Conservation (phyloP, 1,140 invertebrate genomes). For the Psilanteris sp. region DNA sequence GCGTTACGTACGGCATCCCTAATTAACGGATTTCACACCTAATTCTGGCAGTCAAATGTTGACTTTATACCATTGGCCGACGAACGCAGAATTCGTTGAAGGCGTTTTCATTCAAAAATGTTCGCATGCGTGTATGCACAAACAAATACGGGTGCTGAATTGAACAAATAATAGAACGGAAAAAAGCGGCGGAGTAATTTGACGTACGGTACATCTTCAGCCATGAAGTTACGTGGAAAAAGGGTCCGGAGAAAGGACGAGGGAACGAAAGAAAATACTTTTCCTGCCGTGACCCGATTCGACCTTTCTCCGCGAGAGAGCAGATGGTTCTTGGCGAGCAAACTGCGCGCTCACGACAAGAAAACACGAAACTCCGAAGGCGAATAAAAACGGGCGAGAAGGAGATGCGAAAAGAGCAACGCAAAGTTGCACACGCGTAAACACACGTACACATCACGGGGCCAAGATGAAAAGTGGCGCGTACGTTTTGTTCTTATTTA, state of each 20-base stretch:
- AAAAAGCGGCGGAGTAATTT: constrained; percentile 38
- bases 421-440: constrained; percentile 11
- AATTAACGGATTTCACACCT: too few relatives aligned
- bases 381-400: constrained; percentile 30
- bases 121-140: background rate
- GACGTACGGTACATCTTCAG: constrained; percentile 48
- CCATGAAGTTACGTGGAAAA: constrained; percentile 35
- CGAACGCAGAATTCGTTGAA: too few relatives aligned
- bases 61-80: too few relatives aligned
- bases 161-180: too few relatives aligned
- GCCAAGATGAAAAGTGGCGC: constrained; percentile 52
- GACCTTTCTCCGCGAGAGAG: constrained; percentile 59
- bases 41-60: too few relatives aligned
- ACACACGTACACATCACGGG: constrained; percentile 1
- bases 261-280: constrained; percentile 56
- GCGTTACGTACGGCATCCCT: too few relatives aligned
- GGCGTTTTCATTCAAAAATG: too few relatives aligned
- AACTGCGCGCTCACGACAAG: constrained; percentile 34
- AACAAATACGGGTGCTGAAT: background rate
- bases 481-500: constrained; percentile 59
- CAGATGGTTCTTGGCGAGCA: constrained; percentile 55
- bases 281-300: constrained; percentile 58
- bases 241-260: constrained; percentile 12
- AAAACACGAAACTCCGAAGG: constrained; percentile 49
- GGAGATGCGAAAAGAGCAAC: constrained; percentile 14